These are phyloP conservation scores for Sula dactylatra DNA, from an alignment of 2,113 vertebrate species.

Conservation along the genomic window DNA sequence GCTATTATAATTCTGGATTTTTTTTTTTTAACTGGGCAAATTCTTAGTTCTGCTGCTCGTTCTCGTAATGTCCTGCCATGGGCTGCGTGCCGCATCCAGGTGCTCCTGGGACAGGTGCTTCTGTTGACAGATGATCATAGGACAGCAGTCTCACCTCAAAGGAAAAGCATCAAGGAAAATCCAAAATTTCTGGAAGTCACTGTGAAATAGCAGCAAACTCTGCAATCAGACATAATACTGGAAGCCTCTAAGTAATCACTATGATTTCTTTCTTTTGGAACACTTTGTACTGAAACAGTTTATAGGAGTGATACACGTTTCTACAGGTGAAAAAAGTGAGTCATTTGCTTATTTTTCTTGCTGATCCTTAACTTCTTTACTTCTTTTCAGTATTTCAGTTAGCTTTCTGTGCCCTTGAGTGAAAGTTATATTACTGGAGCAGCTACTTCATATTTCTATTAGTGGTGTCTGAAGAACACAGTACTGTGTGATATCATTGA, in stretches of 20 bases:
- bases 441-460: background rate
- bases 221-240: background rate
- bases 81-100: accelerated
- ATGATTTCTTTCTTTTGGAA: background rate
- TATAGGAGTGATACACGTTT: background rate
- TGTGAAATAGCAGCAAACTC: background rate
- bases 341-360: background rate
- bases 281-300: background rate
- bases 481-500: background rate
- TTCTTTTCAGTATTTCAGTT: background rate
- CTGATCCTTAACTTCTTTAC: background rate
- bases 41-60: background rate
- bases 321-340: background rate
- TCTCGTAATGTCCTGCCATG: background rate
- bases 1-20: background rate
- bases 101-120: background rate
- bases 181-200: background rate
- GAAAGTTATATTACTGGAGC: background rate
- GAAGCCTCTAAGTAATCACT: background rate
- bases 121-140: background rate
- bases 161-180: background rate
- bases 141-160: background rate
- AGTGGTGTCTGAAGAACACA: background rate
- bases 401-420: background rate
- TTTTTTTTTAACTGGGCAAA: background rate